Conservation (phyloP, 2,113 vertebrate species). For the Danionella cerebrum region DNA sequence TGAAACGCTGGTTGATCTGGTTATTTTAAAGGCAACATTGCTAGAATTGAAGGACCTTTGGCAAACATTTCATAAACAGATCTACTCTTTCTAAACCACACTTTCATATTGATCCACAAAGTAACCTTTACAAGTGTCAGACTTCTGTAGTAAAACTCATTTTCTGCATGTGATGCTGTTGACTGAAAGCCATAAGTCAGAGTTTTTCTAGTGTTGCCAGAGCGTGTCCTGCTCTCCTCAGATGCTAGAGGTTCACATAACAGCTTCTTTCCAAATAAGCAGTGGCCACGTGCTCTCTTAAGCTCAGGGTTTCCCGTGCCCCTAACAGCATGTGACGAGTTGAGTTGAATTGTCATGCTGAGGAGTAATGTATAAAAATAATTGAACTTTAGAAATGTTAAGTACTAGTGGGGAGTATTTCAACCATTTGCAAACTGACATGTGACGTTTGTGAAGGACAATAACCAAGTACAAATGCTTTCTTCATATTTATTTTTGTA, state of each 20-base stretch:
- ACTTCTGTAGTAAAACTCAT: not conserved
- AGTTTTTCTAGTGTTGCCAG: not conserved
- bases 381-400: not conserved
- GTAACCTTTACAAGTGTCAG: not conserved
- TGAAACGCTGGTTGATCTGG: too few species aligned
- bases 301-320: not conserved
- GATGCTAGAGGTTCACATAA: slow-evolving; percentile 42
- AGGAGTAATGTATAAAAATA: not conserved
- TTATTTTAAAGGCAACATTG: too few species aligned
- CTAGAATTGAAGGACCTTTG: too few species aligned
- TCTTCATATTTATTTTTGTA: too few species aligned
- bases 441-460: too few species aligned
- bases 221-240: not conserved
- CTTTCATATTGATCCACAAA: too few species aligned
- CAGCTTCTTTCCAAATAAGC: slow-evolving; percentile 12
- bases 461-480: too few species aligned
- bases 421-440: not conserved
- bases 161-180: not conserved
- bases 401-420: not conserved
- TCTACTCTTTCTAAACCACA: too few species aligned
- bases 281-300: not conserved
- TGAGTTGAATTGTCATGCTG: not conserved
- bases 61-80: too few species aligned
- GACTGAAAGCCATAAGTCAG: not conserved
- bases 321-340: not conserved